Evolutionary conservation across 2,888 invertebrate species (phyloP).

Genomic region (Lasioglossum lativentre): DNA sequence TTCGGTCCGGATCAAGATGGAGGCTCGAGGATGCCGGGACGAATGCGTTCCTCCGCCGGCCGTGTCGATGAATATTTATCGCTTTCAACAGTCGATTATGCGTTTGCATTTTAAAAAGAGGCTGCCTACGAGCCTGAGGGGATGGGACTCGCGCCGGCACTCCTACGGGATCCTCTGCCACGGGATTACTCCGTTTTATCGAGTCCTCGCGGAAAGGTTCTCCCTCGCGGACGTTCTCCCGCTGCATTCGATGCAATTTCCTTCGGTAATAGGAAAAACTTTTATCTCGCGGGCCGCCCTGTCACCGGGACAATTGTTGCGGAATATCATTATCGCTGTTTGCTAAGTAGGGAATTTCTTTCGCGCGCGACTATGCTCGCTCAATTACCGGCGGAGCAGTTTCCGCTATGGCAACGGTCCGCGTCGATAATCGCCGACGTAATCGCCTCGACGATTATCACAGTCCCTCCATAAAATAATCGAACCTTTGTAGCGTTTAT

Average conservation of each 20-base stretch:
- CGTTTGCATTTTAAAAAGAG: background rate
- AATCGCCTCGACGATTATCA: background rate
- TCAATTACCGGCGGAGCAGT: conserved; percentile 4
- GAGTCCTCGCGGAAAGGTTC: conserved; percentile 10
- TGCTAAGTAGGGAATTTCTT: background rate
- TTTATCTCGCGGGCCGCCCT: background rate
- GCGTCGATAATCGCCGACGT: background rate
- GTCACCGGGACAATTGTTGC: background rate
- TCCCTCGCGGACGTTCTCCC: conserved; percentile 1
- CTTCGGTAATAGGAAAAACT: conserved; percentile 23
- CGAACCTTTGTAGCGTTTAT: background rate
- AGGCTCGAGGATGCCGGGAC: background rate
- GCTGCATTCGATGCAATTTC: conserved; percentile 25
- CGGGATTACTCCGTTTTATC: conserved; percentile 24
- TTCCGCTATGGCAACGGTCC: background rate
- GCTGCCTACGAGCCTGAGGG: background rate
- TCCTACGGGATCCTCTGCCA: conserved; percentile 1
- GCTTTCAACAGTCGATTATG: conserved; percentile 32
- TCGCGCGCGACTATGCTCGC: background rate
- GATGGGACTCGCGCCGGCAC: background rate
- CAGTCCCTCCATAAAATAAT: background rate
- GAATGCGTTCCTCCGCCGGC: background rate
- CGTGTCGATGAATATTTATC: conserved; percentile 37
- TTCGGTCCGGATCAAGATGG: conserved; percentile 12
- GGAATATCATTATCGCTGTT: conserved; percentile 7